Base-by-base conservation (phyloP, 2,113 vertebrate species). In the Poeciliopsis prolifica region DNA sequence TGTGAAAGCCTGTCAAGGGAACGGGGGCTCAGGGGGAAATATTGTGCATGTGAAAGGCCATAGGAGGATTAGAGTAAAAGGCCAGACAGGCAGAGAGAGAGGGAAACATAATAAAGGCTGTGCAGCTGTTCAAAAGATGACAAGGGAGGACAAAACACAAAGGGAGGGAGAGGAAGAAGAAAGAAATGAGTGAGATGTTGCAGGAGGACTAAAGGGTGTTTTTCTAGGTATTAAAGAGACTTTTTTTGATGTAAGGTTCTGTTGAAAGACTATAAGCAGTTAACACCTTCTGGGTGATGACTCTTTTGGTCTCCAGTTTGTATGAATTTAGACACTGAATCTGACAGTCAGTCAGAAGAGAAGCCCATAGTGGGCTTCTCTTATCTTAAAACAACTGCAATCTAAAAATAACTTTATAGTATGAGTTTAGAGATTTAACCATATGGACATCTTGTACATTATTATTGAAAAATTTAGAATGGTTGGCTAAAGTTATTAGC, bases 41-140 rank as follows among this genome's bases (percentile, higher is more conserved):
- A 86, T 83, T 88, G 85, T 87, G 81, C 81, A 91, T 90, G 86
- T 89, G 87, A 91, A 91, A 92, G 88, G 80, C 87, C 88, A 86
- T 85, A 78, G 86, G 90, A 86, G 91, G 92, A 94, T 94, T 93
- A 92, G 88, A 88, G 81, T 83, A 86, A 94, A 93, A 94, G 92
- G 92, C 87, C 91, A 93, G 88, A 83, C 77, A 73, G 83, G 75
- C 85, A 87, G 80, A 80, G 85, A 86, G 80, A 66, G 30, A 65
- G 22, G 29, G 68, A 69, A 83, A 85, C 80, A 87, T 84, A 90
- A 91, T 88, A 88, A 88, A 85, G 77, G 80, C 77, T 88, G 80
- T 90, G 82, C 92, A 93, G 91, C 90, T 92, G 91, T 91, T 94
- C 78, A 89, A 84, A 91, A 78, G 85, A 80, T 78, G 79, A 91